These are phyloP conservation scores for Agrilus planipennis DNA, from an alignment of 1,140 invertebrate species.

Conservation along the genomic window DNA sequence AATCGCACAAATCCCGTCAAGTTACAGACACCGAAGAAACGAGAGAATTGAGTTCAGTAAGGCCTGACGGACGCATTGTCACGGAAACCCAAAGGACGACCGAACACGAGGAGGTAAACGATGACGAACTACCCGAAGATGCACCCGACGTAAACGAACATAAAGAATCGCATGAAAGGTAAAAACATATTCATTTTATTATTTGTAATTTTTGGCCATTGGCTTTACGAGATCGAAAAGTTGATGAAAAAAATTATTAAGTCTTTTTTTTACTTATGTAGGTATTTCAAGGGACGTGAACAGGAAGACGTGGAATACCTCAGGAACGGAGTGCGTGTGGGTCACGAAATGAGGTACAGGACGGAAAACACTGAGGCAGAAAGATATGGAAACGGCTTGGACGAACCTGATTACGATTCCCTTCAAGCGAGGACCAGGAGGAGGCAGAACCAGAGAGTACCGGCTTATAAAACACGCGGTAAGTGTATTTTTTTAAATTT, in stretches of 20 bases:
- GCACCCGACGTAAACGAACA: slow-evolving; percentile 34
- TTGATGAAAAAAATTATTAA: neutral
- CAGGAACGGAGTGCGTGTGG: slow-evolving; percentile 57
- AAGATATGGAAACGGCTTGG: slow-evolving; percentile 46
- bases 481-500: no score
- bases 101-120: slow-evolving; percentile 72
- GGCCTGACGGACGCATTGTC: slow-evolving; percentile 65
- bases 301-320: slow-evolving; percentile 66
- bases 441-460: slow-evolving; percentile 23
- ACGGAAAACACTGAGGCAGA: slow-evolving; percentile 64
- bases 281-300: slow-evolving; percentile 36
- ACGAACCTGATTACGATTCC: slow-evolving; percentile 55
- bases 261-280: slow-evolving; percentile 14
- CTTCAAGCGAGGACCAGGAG: slow-evolving; percentile 58
- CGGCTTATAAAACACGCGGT: no score
- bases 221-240: no score
- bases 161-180: slow-evolving; percentile 44
- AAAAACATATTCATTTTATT: slow-evolving; percentile 2
- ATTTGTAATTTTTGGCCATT: neutral
- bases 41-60: slow-evolving; percentile 35
- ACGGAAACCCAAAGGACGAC: slow-evolving; percentile 69
- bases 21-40: slow-evolving; percentile 76
- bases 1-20: slow-evolving; percentile 61
- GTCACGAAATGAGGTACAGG: slow-evolving; percentile 62
- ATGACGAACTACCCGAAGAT: slow-evolving; percentile 59